Conservation (phyloP, 2,888 invertebrate genomes). For the Melangyna quadrimaculata region DNA sequence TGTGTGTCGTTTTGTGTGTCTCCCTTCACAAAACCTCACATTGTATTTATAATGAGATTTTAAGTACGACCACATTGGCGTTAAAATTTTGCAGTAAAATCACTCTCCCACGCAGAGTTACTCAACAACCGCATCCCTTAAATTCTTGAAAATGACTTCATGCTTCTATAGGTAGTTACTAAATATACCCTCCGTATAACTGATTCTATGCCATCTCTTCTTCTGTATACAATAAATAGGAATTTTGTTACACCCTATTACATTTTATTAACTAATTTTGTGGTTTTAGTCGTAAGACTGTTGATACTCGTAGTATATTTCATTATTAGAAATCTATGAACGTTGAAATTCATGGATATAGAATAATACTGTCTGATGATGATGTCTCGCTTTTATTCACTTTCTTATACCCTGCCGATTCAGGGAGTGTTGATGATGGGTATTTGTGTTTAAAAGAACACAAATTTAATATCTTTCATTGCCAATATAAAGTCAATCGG, state of each 20-base stretch:
- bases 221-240: neutral
- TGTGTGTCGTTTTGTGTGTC: neutral
- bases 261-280: conserved; percentile 69
- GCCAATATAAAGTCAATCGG: conserved; percentile 55
- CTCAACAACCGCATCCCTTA: conserved; percentile 7
- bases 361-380: neutral
- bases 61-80: conserved; percentile 14
- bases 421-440: conserved; percentile 19
- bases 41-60: conserved; percentile 36
- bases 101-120: conserved; percentile 17
- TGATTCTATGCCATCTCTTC: neutral
- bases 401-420: no score
- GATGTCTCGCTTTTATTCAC: neutral
- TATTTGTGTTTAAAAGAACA: conserved; percentile 10
- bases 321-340: conserved; percentile 19
- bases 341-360: neutral
- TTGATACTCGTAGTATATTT: neutral
- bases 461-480: conserved; percentile 31
- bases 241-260: conserved; percentile 67
- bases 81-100: conserved; percentile 41
- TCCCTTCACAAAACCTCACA: neutral
- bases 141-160: conserved; percentile 19
- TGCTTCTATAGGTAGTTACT: no score
- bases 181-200: neutral
- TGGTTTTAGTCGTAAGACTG: conserved; percentile 48